Base-by-base conservation (phyloP, 2,888 invertebrate genomes). In the Xestia ashworthii region DNA sequence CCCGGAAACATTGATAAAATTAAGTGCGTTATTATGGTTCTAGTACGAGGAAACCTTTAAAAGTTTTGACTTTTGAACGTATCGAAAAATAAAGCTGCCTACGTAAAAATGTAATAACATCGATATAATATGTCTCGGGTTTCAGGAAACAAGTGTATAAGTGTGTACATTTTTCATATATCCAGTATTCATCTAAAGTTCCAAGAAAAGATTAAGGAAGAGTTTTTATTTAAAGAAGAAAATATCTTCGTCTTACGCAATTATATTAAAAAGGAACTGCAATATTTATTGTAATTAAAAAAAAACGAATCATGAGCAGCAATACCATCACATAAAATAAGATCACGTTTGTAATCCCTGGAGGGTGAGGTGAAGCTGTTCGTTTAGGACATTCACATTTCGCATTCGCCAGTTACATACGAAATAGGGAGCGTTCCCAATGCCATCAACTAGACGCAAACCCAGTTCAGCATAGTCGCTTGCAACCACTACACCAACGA, bases 41-140 rank as follows among this genome's bases (percentile, higher is more conserved):
- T 64, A 62, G n/a, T 69, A 60, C 80, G 68, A 69, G 64, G 71
- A 78, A 71, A 69, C 48, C 62, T 62, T 82, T 67, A 41, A 64
- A 25, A 12, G n/a, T 14, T 25, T 16, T 41, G 14, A 50, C 32
- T 55, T 67, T 66, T 41, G 41, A 32, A n/a, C 19, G 32, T 55
- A 14, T 60, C 14, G 14, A n/a, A 53, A n/a, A 76, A 58, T 65
- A 71, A 76, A 62, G 16, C 16, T 32, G 11, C 3, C 22, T 53
- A 14, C 25, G 6, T 14, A 58, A 58, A 25, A 14, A 25, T 14
- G 22, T 44, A 22, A n/a, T 12, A 44, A n/a, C 5, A 58, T 32
- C 0, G 22, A 38, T n/a, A 3, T 3, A 68, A 60, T 25, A 75
- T n/a, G 4, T 41, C n/a, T 41, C 5, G 0, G 14, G n/a, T 46